Evolutionary conservation across 2,797 vertebrate genomes (phyloP).

Genomic region (Australoheros facetus): DNA sequence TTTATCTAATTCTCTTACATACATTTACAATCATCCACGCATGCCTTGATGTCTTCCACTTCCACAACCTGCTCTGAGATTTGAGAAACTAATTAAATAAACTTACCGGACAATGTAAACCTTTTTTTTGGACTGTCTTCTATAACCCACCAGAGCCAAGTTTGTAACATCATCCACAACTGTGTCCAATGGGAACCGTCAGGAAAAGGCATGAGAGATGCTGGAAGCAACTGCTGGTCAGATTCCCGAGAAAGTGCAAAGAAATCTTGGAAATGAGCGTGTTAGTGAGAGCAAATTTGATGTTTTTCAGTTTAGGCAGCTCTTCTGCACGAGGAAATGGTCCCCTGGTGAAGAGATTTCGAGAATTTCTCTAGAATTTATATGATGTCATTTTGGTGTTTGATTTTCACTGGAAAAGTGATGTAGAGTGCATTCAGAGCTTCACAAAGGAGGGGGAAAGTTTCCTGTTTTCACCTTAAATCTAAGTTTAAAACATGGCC

Average conservation of each 20-base stretch:
- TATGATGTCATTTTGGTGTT: neutral
- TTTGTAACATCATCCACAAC: slow-evolving; percentile 5
- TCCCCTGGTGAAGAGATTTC: neutral
- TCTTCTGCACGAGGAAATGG: accelerated
- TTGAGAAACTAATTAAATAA: neutral
- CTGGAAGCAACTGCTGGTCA: neutral
- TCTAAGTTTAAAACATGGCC: neutral
- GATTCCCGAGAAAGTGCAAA: neutral
- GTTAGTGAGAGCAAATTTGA: neutral
- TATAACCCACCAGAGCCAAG: neutral
- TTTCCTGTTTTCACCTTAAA: neutral
- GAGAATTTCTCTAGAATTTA: neutral
- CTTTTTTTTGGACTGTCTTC: neutral
- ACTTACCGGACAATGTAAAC: neutral
- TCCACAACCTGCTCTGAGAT: neutral
- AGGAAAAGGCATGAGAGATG: neutral
- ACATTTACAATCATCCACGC: neutral
- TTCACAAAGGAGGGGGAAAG: neutral
- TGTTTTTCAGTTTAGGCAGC: neutral
- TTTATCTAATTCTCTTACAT: neutral
- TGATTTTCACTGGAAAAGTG: neutral
- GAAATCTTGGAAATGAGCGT: neutral
- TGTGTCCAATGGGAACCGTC: neutral
- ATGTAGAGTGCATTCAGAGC: neutral
- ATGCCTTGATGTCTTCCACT: neutral